Percentiles rank a stretch among this genome's conserved stretches.
Conservation (phyloP, 2,797 vertebrate genomes). For the Orestias chungarensis region DNA sequence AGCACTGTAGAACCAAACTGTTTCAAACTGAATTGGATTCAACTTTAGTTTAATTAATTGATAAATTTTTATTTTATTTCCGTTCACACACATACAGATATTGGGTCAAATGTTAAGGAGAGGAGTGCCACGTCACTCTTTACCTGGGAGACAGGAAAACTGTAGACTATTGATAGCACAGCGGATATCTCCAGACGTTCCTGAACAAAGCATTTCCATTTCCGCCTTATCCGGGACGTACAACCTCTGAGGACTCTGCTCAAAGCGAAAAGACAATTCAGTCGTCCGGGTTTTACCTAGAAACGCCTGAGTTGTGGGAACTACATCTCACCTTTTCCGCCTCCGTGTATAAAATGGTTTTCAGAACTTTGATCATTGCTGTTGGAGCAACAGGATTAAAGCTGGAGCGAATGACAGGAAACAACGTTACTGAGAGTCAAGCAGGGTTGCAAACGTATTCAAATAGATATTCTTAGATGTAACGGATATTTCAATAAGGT, state of each 20-base stretch:
- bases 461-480: too few species aligned
- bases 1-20: too few species aligned
- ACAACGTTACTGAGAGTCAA: neutral
- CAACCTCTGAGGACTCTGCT: constrained; percentile 83
- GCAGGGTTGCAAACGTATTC: neutral
- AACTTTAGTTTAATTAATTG: too few species aligned
- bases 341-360: constrained; percentile 84
- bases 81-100: too few species aligned
- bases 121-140: neutral
- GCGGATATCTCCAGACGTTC: constrained; percentile 93
- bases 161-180: constrained; percentile 96
- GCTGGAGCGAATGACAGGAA: constrained; percentile 69
- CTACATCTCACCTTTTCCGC: constrained; percentile 80
- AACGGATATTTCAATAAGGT: too few species aligned
- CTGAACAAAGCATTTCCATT: constrained; percentile 87
- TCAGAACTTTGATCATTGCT: constrained; percentile 92
- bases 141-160: constrained; percentile 88
- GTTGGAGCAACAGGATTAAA: constrained; percentile 97
- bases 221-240: constrained; percentile 75
- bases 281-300: neutral
- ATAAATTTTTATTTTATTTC: too few species aligned
- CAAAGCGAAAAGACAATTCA: constrained; percentile 20
- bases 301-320: neutral
- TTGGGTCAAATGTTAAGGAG: neutral
- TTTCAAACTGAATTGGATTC: too few species aligned